Evolutionary conservation across 2,113 vertebrate genomes (phyloP).

Genomic region (Onychorhynchus coronatus): DNA sequence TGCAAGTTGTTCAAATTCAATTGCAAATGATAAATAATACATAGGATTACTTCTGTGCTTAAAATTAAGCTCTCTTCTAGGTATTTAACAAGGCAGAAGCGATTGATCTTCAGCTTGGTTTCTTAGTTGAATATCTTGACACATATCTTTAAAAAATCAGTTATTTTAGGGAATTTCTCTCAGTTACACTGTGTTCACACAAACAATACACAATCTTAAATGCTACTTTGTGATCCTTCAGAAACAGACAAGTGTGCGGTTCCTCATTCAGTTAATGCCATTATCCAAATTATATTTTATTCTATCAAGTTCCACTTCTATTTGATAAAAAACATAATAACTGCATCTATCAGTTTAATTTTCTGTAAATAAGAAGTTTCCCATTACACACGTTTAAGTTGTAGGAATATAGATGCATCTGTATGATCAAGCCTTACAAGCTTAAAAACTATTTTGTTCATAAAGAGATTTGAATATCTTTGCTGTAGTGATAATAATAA

Average conservation of each 20-base stretch:
- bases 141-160: not conserved
- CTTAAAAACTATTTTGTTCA: not conserved
- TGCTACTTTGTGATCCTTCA: not conserved
- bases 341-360: not conserved
- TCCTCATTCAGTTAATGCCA: not conserved
- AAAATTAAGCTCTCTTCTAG: not conserved
- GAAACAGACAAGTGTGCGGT: not conserved
- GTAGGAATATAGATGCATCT: not conserved
- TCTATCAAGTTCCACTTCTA: not conserved
- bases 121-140: not conserved
- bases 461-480: not conserved
- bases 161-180: not conserved
- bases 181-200: not conserved
- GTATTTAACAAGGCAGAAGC: not conserved
- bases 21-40: not conserved
- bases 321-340: not conserved
- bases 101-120: not conserved
- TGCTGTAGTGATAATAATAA: not conserved
- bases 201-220: not conserved
- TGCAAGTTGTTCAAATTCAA: not conserved
- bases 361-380: not conserved
- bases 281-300: not conserved
- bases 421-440: not conserved
- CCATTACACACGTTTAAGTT: not conserved
- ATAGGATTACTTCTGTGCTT: not conserved